Conservation (phyloP, 2,797 vertebrate species). For the Rhadinocentrus ornatus region DNA sequence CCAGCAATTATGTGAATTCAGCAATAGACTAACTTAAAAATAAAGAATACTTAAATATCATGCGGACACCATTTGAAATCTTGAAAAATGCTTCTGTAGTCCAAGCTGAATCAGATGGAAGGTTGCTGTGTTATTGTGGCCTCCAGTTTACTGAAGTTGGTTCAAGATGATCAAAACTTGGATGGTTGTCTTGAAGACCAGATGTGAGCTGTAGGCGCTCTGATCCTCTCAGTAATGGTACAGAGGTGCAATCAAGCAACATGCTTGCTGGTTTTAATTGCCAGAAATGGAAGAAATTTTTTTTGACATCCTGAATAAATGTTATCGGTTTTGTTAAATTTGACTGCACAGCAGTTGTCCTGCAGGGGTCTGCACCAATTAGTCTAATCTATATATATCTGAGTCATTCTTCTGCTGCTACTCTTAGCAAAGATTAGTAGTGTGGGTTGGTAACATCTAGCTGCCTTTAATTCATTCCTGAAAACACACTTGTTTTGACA, state of each 20-base stretch:
- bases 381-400: background rate
- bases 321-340: conserved; percentile 4
- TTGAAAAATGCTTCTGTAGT: no score
- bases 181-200: no score
- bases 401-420: background rate
- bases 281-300: background rate
- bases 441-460: conserved; percentile 13
- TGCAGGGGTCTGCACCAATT: background rate
- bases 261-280: background rate
- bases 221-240: background rate
- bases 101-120: background rate
- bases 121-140: background rate
- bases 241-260: background rate
- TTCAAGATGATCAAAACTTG: background rate
- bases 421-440: background rate
- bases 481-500: conserved; percentile 52
- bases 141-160: background rate
- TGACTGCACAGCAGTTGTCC: conserved; percentile 3
- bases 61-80: no score
- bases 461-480: conserved; percentile 48
- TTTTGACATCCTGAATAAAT: background rate
- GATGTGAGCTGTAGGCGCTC: background rate
- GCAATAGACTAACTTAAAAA: no score
- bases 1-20: no score
- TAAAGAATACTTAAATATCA: no score